A percentile compares a stretch with the other conserved stretches of the same genome.
These are phyloP conservation scores for Laspeyria flexula DNA, from an alignment of 2,888 invertebrate genomes.

Conservation along the genomic window DNA sequence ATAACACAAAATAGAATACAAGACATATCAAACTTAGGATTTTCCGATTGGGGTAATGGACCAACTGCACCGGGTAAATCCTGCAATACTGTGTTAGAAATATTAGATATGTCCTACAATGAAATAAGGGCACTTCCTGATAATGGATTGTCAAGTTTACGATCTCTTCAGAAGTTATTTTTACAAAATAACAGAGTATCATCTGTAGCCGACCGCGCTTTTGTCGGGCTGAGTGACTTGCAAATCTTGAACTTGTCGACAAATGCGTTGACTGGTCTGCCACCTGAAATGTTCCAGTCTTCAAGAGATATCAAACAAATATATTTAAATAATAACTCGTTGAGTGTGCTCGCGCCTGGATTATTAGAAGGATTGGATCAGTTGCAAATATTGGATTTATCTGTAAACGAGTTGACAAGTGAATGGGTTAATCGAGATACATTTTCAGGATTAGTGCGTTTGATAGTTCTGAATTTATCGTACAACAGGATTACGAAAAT, in stretches of 20 bases:
- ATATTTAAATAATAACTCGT: conserved; percentile 91
- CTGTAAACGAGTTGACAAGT: conserved; percentile 91
- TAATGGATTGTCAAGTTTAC: conserved; percentile 89
- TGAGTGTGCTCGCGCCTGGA: conserved; percentile 91
- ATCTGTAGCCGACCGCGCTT: conserved; percentile 90
- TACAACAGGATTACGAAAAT: conserved; percentile 90
- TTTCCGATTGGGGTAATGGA: conserved; percentile 90
- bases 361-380: conserved; percentile 90
- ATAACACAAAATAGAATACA: conserved; percentile 92
- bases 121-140: conserved; percentile 90
- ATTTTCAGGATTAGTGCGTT: conserved; percentile 90
- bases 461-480: conserved; percentile 91
- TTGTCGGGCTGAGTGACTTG: conserved; percentile 89
- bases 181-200: conserved; percentile 92
- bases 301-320: conserved; percentile 90
- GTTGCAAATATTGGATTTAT: conserved; percentile 90
- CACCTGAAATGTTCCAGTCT: conserved; percentile 91
- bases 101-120: conserved; percentile 91
- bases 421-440: conserved; percentile 92
- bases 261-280: conserved; percentile 91
- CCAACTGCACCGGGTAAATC: conserved; percentile 88
- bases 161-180: conserved; percentile 89
- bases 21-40: conserved; percentile 91
- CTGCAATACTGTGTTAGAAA: conserved; percentile 89
- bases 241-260: conserved; percentile 92